A percentile compares a stretch with the other conserved stretches of the same genome.
Evolutionary conservation across 2,113 vertebrate genomes (phyloP).

Genomic region (Corythoichthys haematopterus): DNA sequence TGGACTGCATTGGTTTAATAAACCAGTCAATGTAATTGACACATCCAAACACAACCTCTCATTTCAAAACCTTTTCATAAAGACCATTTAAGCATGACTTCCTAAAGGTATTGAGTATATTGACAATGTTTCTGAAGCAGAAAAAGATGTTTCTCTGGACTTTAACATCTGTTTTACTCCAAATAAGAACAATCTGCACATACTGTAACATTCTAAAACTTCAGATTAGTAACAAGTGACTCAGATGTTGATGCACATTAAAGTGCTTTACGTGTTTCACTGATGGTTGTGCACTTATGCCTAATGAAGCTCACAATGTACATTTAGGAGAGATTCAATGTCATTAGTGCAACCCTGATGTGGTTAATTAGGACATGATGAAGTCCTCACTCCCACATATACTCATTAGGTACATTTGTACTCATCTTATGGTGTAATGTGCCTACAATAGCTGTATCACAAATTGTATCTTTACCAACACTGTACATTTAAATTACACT

Average conservation of each 20-base stretch:
- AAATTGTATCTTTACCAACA: background rate
- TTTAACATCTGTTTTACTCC: background rate
- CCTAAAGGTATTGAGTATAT: background rate
- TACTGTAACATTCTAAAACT: background rate
- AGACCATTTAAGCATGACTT: background rate
- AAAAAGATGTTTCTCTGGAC: background rate
- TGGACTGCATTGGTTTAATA: background rate
- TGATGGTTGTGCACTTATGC: slow-evolving; percentile 8
- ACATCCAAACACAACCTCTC: background rate
- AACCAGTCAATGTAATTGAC: background rate
- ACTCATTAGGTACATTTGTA: background rate
- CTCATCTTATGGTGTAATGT: background rate
- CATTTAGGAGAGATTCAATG: background rate
- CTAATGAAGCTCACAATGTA: slow-evolving; percentile 8
- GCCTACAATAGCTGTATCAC: background rate
- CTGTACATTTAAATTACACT: background rate
- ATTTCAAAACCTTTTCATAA: background rate
- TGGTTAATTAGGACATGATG: background rate
- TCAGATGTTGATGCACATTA: background rate
- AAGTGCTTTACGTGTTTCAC: background rate
- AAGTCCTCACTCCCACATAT: background rate
- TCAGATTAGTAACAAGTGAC: background rate
- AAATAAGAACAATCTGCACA: background rate
- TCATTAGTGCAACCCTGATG: slow-evolving; percentile 10
- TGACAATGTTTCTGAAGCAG: background rate